Percentiles rank a stretch among this genome's conserved stretches.
phyloP scores from a whole-genome alignment of 2,113 vertebrate genomes.

The Podarcis muralis region DNA sequence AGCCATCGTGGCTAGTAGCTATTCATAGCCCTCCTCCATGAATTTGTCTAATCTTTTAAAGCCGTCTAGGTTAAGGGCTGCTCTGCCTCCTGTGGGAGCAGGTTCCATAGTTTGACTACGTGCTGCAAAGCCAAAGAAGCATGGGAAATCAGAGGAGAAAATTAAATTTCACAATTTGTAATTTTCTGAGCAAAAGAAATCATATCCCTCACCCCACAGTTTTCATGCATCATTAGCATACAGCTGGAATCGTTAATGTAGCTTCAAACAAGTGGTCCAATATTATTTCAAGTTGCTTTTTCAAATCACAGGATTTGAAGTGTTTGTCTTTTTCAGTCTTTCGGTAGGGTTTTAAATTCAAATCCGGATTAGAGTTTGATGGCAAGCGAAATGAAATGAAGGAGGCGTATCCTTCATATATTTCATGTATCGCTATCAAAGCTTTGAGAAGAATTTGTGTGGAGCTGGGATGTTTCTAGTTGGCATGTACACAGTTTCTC shows the following conservation, averaged over 20 bases:
- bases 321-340: background rate
- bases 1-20: too few relatives aligned
- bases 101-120: too few relatives aligned
- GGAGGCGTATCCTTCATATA: background rate
- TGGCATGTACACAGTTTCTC: constrained; percentile 38
- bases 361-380: constrained; percentile 70
- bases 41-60: too few relatives aligned
- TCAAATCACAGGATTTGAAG: background rate
- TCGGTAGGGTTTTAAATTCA: constrained; percentile 68
- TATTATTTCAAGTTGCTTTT: constrained; percentile 28
- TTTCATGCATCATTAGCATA: constrained; percentile 17
- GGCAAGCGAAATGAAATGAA: constrained; percentile 65
- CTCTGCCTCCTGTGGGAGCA: too few relatives aligned
- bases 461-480: constrained; percentile 42
- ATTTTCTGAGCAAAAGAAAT: background rate
- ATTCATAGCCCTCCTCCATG: too few relatives aligned
- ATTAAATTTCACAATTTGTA: constrained; percentile 19
- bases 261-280: constrained; percentile 50
- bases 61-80: too few relatives aligned
- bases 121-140: too few relatives aligned
- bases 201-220: background rate
- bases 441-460: too few relatives aligned
- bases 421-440: too few relatives aligned
- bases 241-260: constrained; percentile 27
- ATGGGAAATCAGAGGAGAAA: background rate